Evolutionary conservation across 2,113 vertebrate species (phyloP).

Genomic region (Thamnophis sirtalis): DNA sequence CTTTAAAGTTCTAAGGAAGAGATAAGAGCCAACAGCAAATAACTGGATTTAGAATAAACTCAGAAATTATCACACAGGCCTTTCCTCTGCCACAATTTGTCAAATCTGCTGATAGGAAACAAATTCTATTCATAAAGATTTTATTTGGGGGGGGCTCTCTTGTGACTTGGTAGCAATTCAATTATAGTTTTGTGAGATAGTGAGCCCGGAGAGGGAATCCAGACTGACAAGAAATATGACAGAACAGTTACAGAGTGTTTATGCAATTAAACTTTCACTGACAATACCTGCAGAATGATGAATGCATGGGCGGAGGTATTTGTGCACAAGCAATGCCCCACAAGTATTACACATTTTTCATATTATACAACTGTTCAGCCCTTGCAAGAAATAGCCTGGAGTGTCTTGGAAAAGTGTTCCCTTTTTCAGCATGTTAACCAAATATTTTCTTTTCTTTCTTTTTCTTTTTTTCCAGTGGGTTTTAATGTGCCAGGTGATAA

Average conservation of each 20-base stretch:
- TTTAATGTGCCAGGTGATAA: slow-evolving; percentile 71
- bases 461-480: slow-evolving; percentile 47
- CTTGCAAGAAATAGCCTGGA: slow-evolving; percentile 80
- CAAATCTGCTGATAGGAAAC: slow-evolving; percentile 94
- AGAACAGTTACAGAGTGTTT: slow-evolving; percentile 98
- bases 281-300: slow-evolving; percentile 92
- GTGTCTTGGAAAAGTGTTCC: slow-evolving; percentile 71
- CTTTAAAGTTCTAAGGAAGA: slow-evolving; percentile 71
- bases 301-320: slow-evolving; percentile 84
- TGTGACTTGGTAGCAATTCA: slow-evolving; percentile 96
- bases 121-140: slow-evolving; percentile 94
- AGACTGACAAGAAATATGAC: slow-evolving; percentile 96
- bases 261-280: slow-evolving; percentile 98
- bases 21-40: slow-evolving; percentile 84
- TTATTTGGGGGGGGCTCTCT: slow-evolving; percentile 70
- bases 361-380: slow-evolving; percentile 88
- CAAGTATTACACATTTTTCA: slow-evolving; percentile 91
- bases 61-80: slow-evolving; percentile 83
- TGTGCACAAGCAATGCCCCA: slow-evolving; percentile 80
- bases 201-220: slow-evolving; percentile 88
- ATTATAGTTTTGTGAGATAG: slow-evolving; percentile 97
- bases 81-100: slow-evolving; percentile 92
- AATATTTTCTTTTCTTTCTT: slow-evolving; percentile 48
- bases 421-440: slow-evolving; percentile 74
- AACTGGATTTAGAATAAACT: slow-evolving; percentile 86